Evolutionary conservation across 2,797 vertebrate genomes (phyloP), one percentile per base, ranked within the genome.

Genomic region (Ptychobarbus kaznakovi): DNA sequence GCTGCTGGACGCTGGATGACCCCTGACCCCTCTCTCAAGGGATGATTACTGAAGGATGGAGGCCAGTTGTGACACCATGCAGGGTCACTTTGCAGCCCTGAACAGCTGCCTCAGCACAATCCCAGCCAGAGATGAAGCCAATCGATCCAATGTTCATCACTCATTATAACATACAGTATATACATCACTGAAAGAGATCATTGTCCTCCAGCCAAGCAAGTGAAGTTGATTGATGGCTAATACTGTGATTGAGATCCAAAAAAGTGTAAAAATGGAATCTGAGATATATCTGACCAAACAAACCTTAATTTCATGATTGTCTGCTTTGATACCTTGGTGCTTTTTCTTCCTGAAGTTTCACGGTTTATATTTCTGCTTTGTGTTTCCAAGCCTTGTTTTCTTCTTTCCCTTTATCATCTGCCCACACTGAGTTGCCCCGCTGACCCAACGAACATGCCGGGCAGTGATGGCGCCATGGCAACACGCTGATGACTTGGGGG

Each of bases 41-140:
- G 80, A 90, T 92, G 91, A 94, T 94, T 90, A 91, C 86, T 87
- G 88, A 89, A 93, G 90, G 79, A 89, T 53, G 83, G 72, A 86
- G 93, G 91, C 87, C 92, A 93, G 91, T 91, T 94, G 92, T 92
- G 94, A 94, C 94, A 94, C 90, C 81, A 63, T 32, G 11, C 87
- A 81, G 93, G 83, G 94, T 95, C 93, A 94, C 82, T 2, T 69
- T 69, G 89, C 91, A 86, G 91, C 89, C 89, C 91, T 90, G 88
- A 92, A 92, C 92, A 94, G 92, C 93, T 93, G 92, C 92, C 92
- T 91, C 91, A 74, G 90, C 92, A 93, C 92, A 94, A 94, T 94
- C 90, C 89, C 91, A 91, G 87, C 90, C 91, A 92, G 92, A 91
- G 86, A 89, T 90, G 91, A 93, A 93, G 92, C 91, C 88, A 92